phyloP scores from a whole-genome alignment of 2,113 vertebrate genomes.

The Hypocryptadius cinnamomeus region DNA sequence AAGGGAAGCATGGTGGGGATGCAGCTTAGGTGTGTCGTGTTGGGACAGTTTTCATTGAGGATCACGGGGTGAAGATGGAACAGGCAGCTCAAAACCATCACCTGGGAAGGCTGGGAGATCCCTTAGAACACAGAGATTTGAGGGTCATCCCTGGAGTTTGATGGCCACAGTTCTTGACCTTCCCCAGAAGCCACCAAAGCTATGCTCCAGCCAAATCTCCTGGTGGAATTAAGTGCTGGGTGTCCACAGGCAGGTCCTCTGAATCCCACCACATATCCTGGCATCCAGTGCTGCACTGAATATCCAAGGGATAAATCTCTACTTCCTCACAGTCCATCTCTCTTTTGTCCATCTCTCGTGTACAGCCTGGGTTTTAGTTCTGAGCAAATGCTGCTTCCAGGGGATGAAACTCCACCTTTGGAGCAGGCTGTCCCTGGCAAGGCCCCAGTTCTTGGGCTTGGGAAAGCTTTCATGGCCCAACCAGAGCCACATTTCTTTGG shows the following conservation, averaged over 20 bases:
- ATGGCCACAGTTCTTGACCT: neutral
- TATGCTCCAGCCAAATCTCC: neutral
- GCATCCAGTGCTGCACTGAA: neutral
- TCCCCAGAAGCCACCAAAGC: neutral
- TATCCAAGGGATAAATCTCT: neutral
- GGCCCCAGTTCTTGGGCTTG: neutral
- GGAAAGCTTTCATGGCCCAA: neutral
- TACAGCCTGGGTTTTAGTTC: neutral
- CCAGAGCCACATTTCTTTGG: neutral
- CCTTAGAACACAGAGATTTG: neutral
- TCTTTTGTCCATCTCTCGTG: accelerated
- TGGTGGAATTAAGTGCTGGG: neutral
- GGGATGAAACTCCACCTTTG: slow-evolving; percentile 2
- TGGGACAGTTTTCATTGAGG: neutral
- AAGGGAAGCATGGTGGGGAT: neutral
- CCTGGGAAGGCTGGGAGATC: neutral
- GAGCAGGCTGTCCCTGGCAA: neutral
- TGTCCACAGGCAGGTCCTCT: neutral
- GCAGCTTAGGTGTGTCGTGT: accelerated
- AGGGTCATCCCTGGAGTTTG: neutral
- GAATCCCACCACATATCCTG: neutral
- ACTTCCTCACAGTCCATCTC: neutral
- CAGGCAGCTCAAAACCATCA: neutral
- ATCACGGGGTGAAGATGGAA: neutral
- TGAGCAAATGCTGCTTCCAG: neutral